Base-by-base conservation (phyloP, 2,113 vertebrate species). In the Solea solea region DNA sequence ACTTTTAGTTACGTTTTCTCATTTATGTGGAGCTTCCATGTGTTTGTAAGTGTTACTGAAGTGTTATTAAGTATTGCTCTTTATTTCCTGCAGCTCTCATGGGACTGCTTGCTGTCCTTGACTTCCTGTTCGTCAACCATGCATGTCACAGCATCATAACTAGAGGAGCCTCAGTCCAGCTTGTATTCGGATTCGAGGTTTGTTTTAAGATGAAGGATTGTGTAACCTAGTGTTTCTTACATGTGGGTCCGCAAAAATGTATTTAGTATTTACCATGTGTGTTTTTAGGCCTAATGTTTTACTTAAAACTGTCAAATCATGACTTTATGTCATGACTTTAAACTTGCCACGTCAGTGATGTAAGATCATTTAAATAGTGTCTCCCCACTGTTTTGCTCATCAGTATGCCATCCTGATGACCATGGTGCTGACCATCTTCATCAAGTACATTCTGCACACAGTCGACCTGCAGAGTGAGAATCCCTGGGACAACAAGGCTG, bases 401-500 rank as follows among this genome's bases (percentile, higher is more conserved):
- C 90, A 99, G 97, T 99, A 99, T 0, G 97, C 97, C 69, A 95
- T 99, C 82, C 95, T 99, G 82, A 77, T 98, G 87, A 98, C 97
- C 11, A 98, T 99, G 97, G 95, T 98, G 27, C 94, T 99, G 58
- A 98, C 96, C 8, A 95, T 96, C 76, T 97, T 97, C 90, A 95
- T 98, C 86, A 99, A 99, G 78, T 99, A 98, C n/a, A 75, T 95
- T 1, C 93, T 99, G 42, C 97, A 99, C 84, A 96, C 96, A 0
- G 67, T 97, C 1, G 97, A 99, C 85, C 94, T 98, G 42, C 96
- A 97, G 90, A 98, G 94, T 1, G 97, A 98, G 69, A 99, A 98
- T 78, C 97, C 97, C 3, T 99, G 97, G 97, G 97, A 99, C 87
- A 98, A 96, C 88, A 99, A 99, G 84, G 97, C 97, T 0, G 97